phyloP scores from a whole-genome alignment of 2,888 invertebrate genomes.

The Hoplodrina ambigua region DNA sequence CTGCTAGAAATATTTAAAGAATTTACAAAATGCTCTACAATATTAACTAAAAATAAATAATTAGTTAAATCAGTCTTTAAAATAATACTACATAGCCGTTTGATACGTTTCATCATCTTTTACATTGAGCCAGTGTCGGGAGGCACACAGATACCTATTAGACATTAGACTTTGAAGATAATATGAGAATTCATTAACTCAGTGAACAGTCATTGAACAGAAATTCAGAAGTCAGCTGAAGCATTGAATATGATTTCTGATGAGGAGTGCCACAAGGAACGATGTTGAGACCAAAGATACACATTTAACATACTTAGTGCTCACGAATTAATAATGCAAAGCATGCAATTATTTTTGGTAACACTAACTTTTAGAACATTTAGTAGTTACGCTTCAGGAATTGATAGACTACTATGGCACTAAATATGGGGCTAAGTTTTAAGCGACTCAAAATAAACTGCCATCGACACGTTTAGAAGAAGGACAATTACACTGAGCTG shows the following conservation, averaged over 20 bases:
- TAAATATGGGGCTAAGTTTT: no score
- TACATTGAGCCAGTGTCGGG: background rate
- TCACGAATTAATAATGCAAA: background rate
- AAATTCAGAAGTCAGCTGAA: background rate
- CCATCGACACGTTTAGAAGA: no score
- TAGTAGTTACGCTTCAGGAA: no score
- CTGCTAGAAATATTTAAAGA: background rate
- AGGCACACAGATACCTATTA: background rate
- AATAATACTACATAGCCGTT: slow-evolving; percentile 17
- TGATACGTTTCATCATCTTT: background rate
- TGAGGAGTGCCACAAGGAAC: slow-evolving; percentile 16
- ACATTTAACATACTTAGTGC: no score
- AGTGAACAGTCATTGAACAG: background rate
- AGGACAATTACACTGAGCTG: background rate
- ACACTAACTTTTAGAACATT: background rate
- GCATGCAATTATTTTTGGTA: background rate
- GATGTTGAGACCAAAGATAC: slow-evolving; percentile 6
- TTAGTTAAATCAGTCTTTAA: slow-evolving; percentile 39
- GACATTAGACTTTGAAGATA: background rate
- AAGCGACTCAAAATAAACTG: no score
- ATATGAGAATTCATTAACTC: background rate
- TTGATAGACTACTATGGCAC: no score
- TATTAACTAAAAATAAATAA: background rate
- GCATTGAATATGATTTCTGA: background rate
- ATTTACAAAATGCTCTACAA: background rate